Base-by-base conservation (phyloP, 2,888 invertebrate genomes). In the Synanthedon formicaeformis region DNA sequence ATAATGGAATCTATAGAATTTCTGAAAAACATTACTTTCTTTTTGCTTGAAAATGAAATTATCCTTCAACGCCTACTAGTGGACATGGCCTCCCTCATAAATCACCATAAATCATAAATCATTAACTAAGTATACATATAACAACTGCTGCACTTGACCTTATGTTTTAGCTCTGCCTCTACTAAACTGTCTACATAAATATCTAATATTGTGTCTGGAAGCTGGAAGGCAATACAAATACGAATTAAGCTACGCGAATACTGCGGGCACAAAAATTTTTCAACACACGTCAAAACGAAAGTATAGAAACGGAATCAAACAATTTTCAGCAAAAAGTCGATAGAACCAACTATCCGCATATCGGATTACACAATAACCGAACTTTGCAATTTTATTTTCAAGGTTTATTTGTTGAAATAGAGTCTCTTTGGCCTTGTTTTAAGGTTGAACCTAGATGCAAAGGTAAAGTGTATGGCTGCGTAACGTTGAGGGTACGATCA, bases 331-430 rank as follows among this genome's bases (percentile, higher is more conserved):
- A 63, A 65, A 74, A 75, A 79, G 71, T 75, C 73, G 74, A 79
- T 78, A 69, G 71, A 68, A 63, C 68, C 75, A 78, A 76, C 79
- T 75, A 81, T 80, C 78, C 73, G 75, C 78, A 82, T 79, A 81
- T 80, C 78, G 73, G 75, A 79, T 82, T 79, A 81, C 78, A 78
- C 74, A 78, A 77, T 78, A 74, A 40, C 73, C 64, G 66, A 63
- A 71, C 71, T 73, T 71, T 67, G 61, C 73, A 45, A 45, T 45
- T 45, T 45, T 45, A 45, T 45, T 45, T n/a, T 4, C 1, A 14
- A 13, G 14, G 45, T 45, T 45, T 14, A 3, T 3, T 45, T 57
- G 52, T 40, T 55, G 53, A 51, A 73, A 65, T 67, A 52, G 71
- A 55, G 59, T 53, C 67, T 64, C 72, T 81, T 70, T 66, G 51